Evolutionary conservation across 1,140 invertebrate species (phyloP).

Genomic region (Adelges cooleyi): DNA sequence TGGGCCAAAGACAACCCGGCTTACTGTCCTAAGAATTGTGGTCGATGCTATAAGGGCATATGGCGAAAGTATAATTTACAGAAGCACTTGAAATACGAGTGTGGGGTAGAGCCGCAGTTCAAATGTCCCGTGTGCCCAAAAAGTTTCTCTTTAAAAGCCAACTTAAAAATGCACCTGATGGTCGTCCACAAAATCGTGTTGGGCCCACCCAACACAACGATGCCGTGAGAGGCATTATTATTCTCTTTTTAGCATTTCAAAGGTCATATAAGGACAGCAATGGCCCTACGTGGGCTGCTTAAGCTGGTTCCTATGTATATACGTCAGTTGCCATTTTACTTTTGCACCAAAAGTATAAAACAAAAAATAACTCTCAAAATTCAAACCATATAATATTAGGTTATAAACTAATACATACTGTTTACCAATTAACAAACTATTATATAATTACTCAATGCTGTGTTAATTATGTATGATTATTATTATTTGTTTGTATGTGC

Average conservation of each 20-base stretch:
- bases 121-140: slow-evolving; percentile 41
- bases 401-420: no score
- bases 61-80: slow-evolving; percentile 38
- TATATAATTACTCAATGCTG: no score
- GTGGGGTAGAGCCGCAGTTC: slow-evolving; percentile 44
- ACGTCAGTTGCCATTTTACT: no score
- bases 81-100: slow-evolving; percentile 45
- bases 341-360: no score
- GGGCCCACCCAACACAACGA: not conserved
- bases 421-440: no score
- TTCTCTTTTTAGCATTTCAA: not conserved
- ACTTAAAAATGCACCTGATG: slow-evolving; percentile 35
- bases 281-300: no score
- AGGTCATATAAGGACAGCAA: no score
- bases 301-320: no score
- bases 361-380: no score
- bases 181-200: slow-evolving; percentile 29
- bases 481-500: no score
- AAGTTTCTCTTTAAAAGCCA: slow-evolving; percentile 37
- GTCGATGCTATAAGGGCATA: slow-evolving; percentile 34
- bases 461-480: no score
- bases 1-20: slow-evolving; percentile 8
- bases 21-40: slow-evolving; percentile 32
- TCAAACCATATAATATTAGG: no score
- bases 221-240: not conserved